A percentile compares a stretch with the other conserved stretches of the same genome.
These are phyloP conservation scores for Rhodophaea formosa DNA, from an alignment of 2,888 invertebrate genomes.

Conservation along the genomic window DNA sequence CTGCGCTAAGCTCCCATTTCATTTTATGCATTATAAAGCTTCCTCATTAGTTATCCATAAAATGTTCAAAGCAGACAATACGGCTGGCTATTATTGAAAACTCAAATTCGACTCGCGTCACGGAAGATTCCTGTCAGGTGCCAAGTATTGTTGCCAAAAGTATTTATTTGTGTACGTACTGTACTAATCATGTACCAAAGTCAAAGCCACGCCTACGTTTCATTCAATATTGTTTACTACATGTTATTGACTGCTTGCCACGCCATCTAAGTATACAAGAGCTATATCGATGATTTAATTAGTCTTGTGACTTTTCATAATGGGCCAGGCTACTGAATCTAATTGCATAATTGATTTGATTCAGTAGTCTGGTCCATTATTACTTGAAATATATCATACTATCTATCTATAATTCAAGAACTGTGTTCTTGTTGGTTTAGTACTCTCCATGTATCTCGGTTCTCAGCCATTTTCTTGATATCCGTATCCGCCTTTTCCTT, in stretches of 20 bases:
- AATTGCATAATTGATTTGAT: too few relatives aligned
- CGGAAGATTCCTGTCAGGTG: constrained; percentile 27
- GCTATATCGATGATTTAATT: not conserved
- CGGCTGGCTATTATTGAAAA: not conserved
- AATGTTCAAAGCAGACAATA: not conserved
- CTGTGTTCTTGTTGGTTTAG: too few relatives aligned
- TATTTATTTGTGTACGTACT: constrained; percentile 26
- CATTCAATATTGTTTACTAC: not conserved
- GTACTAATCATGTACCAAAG: constrained; percentile 21
- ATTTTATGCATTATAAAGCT: too few relatives aligned
- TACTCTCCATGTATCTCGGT: too few relatives aligned
- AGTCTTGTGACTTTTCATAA: not conserved
- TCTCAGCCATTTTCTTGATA: too few relatives aligned
- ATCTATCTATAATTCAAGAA: too few relatives aligned
- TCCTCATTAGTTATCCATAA: not conserved
- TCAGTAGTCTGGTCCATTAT: too few relatives aligned
- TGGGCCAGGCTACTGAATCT: not conserved
- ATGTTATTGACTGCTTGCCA: not conserved
- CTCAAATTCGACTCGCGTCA: constrained; percentile 1
- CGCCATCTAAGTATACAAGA: not conserved
- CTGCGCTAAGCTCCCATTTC: too few relatives aligned
- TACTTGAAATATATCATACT: too few relatives aligned
- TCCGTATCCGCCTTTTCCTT: too few relatives aligned
- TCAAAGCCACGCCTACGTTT: constrained; percentile 12
- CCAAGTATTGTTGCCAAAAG: constrained; percentile 37